Evolutionary conservation across 2,888 invertebrate species (phyloP).

Genomic region (Adelognathus sp.): DNA sequence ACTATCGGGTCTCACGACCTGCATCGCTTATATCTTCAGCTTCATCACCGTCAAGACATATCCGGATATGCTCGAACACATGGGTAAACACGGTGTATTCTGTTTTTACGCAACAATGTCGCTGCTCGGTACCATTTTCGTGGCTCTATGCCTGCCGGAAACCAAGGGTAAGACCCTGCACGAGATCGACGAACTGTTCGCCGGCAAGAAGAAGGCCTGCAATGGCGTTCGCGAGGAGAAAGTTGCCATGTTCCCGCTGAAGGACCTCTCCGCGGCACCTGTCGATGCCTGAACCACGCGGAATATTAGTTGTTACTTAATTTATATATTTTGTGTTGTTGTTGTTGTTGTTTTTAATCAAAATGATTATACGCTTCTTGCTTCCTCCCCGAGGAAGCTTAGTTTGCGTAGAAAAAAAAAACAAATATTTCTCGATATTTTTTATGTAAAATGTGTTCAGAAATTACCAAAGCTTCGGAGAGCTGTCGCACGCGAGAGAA

Average conservation of each 20-base stretch:
- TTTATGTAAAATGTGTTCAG: no score
- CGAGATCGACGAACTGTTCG: slow-evolving; percentile 82
- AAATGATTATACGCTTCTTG: no score
- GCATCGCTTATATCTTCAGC: slow-evolving; percentile 82
- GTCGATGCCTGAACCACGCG: slow-evolving; percentile 9
- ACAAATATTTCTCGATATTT: no score
- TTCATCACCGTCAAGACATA: slow-evolving; percentile 83
- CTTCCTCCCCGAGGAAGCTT: no score
- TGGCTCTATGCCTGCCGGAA: slow-evolving; percentile 81
- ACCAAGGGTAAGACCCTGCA: slow-evolving; percentile 82
- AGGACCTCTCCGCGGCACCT: slow-evolving; percentile 20
- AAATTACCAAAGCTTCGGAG: no score
- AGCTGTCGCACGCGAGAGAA: no score
- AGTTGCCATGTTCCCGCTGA: slow-evolving; percentile 38
- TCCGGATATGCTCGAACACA: slow-evolving; percentile 78
- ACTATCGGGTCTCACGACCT: slow-evolving; percentile 82
- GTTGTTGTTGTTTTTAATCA: no score
- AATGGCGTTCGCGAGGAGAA: slow-evolving; percentile 29
- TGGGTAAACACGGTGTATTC: slow-evolving; percentile 82
- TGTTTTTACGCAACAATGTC: slow-evolving; percentile 82
- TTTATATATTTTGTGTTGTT: neutral
- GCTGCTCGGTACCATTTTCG: slow-evolving; percentile 82
- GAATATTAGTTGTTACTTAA: neutral
- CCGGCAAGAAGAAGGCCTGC: slow-evolving; percentile 60
- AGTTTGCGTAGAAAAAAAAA: no score